phyloP scores from a whole-genome alignment of 2,113 vertebrate genomes.

The Hystrix cristata region DNA sequence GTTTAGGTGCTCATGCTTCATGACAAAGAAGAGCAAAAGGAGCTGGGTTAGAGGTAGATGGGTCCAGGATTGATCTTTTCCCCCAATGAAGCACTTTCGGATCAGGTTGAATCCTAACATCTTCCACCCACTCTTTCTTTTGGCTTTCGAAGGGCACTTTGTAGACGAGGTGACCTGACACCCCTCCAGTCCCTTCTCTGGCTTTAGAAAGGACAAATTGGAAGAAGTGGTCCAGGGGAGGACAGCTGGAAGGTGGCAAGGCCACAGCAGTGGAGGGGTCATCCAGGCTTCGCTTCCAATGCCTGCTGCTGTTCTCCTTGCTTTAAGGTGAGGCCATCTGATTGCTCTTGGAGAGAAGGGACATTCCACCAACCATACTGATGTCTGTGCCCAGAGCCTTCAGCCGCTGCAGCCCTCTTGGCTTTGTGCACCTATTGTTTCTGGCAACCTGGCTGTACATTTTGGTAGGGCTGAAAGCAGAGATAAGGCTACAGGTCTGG shows the following conservation, averaged over 20 bases:
- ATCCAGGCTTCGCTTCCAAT: slow-evolving; percentile 86
- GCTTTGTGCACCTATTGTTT: background rate
- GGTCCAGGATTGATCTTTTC: slow-evolving; percentile 70
- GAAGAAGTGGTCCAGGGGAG: background rate
- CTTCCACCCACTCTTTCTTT: slow-evolving; percentile 60
- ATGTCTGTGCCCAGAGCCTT: background rate
- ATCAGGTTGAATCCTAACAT: slow-evolving; percentile 36
- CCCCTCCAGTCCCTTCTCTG: slow-evolving; percentile 62
- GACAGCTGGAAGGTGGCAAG: background rate
- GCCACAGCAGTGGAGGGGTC: slow-evolving; percentile 82
- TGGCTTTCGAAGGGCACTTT: background rate
- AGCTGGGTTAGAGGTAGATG: slow-evolving; percentile 35
- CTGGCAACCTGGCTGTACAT: background rate
- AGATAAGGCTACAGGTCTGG: background rate
- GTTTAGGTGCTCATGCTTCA: background rate
- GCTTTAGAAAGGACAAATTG: background rate
- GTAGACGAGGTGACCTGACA: background rate
- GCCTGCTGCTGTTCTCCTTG: slow-evolving; percentile 85
- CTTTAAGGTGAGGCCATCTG: slow-evolving; percentile 85
- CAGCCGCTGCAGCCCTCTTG: background rate
- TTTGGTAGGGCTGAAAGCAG: background rate
- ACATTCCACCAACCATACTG: background rate
- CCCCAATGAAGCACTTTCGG: slow-evolving; percentile 67
- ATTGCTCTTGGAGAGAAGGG: background rate
- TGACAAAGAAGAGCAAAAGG: slow-evolving; percentile 34